These are phyloP conservation scores for Tethea ocularis DNA, from an alignment of 2,888 invertebrate species.

Conservation along the genomic window DNA sequence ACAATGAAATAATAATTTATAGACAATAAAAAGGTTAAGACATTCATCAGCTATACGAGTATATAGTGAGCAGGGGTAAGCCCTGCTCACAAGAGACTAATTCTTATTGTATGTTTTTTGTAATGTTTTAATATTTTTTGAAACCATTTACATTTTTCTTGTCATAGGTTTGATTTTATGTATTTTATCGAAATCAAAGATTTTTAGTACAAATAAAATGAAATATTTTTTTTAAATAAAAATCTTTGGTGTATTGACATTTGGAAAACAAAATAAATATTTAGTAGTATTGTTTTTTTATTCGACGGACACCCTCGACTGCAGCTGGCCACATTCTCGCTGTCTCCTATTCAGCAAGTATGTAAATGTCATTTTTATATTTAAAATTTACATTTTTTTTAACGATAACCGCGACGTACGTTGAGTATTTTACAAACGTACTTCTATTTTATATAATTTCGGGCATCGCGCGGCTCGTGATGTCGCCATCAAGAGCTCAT, in stretches of 20 bases:
- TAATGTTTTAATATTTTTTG: too few relatives aligned
- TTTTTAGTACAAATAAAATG: too few relatives aligned
- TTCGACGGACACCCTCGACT: slow-evolving; percentile 59
- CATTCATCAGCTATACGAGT: too few relatives aligned
- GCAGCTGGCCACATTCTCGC: slow-evolving; percentile 79
- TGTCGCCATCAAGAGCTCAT: slow-evolving; percentile 56
- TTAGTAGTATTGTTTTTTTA: slow-evolving; percentile 48
- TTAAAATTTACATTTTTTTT: slow-evolving; percentile 56
- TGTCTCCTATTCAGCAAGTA: slow-evolving; percentile 82
- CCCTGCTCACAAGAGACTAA: too few relatives aligned
- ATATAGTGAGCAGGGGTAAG: too few relatives aligned
- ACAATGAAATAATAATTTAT: too few relatives aligned
- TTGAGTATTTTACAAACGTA: slow-evolving; percentile 38
- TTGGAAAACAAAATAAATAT: slow-evolving; percentile 14
- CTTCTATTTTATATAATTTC: slow-evolving; percentile 35
- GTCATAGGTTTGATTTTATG: too few relatives aligned
- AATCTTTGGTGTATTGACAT: slow-evolving; percentile 21
- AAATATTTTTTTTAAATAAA: background rate
- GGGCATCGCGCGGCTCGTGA: slow-evolving; percentile 32
- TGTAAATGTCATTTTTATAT: slow-evolving; percentile 82
- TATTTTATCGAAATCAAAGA: too few relatives aligned
- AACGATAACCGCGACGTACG: slow-evolving; percentile 41
- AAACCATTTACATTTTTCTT: too few relatives aligned
- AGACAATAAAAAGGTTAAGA: too few relatives aligned
- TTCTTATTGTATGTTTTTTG: too few relatives aligned